A percentile compares a stretch with the other conserved stretches of the same genome.
phyloP scores from a whole-genome alignment of 2,888 invertebrate species.

The Nomada flava region DNA sequence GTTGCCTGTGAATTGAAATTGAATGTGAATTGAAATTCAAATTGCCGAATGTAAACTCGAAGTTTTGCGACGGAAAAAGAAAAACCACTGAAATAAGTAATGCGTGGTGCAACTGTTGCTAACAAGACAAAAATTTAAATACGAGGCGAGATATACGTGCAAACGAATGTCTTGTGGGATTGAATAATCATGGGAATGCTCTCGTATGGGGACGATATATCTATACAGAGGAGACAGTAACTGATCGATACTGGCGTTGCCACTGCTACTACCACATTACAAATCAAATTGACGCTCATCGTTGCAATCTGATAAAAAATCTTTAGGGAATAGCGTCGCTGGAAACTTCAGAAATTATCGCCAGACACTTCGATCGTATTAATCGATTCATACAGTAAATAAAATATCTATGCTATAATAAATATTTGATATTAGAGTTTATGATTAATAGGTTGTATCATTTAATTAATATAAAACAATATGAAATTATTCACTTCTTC shows the following conservation, averaged over 20 bases:
- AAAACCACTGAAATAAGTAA: neutral
- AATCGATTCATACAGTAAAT: neutral
- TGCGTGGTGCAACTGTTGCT: neutral
- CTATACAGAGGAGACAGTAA: neutral
- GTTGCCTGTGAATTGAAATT: neutral
- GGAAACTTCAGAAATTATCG: neutral
- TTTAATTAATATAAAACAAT: too few species aligned
- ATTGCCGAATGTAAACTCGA: neutral
- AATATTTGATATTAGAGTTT: too few species aligned
- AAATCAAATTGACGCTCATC: constrained; percentile 23
- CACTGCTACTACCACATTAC: constrained; percentile 1
- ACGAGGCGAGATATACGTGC: constrained; percentile 11
- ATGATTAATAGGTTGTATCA: too few species aligned
- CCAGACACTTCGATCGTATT: neutral
- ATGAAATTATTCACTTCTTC: too few species aligned
- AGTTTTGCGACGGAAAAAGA: neutral
- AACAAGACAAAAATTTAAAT: neutral
- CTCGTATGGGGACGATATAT: constrained; percentile 8
- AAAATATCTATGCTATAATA: too few species aligned
- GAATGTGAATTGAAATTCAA: neutral
- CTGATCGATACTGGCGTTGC: constrained; percentile 33
- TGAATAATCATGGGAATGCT: constrained; percentile 42
- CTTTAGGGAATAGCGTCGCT: neutral
- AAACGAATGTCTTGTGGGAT: constrained; percentile 18
- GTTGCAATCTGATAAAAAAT: neutral